phyloP scores from a whole-genome alignment of 2,888 invertebrate species.

The Ennomos erosarius region DNA sequence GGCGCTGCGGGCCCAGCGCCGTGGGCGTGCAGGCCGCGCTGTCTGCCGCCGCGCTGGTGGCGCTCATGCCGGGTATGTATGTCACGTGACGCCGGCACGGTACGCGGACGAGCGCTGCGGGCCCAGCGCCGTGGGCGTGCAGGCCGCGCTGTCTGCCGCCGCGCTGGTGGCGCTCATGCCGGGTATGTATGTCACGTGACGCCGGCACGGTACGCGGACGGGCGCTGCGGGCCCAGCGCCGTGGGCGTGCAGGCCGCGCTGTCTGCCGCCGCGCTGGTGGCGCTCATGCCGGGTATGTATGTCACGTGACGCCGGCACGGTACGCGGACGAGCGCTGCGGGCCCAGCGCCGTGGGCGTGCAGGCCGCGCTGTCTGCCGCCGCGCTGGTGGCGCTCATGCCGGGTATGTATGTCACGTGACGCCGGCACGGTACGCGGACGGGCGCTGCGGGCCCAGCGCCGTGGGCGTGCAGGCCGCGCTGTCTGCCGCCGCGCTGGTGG shows the following conservation, averaged over 20 bases:
- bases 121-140: constrained; percentile 93
- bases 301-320: no score
- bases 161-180: constrained; percentile 85
- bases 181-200: constrained; percentile 73
- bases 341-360: no score
- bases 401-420: constrained; percentile 67
- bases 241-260: no score
- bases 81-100: no score
- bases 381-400: no score
- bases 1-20: constrained; percentile 88
- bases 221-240: not conserved
- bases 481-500: no score
- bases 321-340: no score
- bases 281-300: no score
- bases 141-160: constrained; percentile 87
- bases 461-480: no score
- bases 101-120: constrained; percentile 67
- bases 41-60: constrained; percentile 85
- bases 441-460: no score
- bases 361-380: no score
- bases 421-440: not conserved
- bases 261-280: no score
- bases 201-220: not conserved
- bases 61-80: constrained; percentile 86
- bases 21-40: constrained; percentile 92